Evolutionary conservation across 2,113 vertebrate species (phyloP).

Genomic region (Lanius collurio): DNA sequence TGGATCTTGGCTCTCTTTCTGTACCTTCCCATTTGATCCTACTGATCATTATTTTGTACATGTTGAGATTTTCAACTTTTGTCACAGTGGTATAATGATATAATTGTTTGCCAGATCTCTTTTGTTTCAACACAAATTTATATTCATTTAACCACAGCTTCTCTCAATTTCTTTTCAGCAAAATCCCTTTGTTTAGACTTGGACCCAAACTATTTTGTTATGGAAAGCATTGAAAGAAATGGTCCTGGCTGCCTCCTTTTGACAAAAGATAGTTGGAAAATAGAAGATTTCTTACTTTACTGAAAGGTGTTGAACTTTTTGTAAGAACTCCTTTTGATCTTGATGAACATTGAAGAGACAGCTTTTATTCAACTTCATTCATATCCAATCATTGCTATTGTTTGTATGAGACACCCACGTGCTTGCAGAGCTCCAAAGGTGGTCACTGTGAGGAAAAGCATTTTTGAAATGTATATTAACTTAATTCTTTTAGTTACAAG

Average conservation of each 20-base stretch:
- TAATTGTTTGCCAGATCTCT: background rate
- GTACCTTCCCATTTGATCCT: background rate
- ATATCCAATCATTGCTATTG: background rate
- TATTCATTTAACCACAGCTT: background rate
- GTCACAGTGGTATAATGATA: background rate
- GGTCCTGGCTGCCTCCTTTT: background rate
- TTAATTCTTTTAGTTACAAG: background rate
- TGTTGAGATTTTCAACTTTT: background rate
- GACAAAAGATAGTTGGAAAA: background rate
- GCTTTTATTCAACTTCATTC: background rate
- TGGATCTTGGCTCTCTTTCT: background rate
- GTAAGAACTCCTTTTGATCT: background rate
- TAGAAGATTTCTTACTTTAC: background rate
- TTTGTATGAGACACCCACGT: background rate
- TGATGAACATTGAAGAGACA: background rate
- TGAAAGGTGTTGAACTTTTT: background rate
- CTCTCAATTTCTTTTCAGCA: background rate
- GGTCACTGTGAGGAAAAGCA: background rate
- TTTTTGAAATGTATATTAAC: background rate
- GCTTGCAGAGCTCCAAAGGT: background rate
- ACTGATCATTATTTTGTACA: background rate
- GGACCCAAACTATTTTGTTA: background rate
- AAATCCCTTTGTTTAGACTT: background rate
- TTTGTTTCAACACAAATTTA: background rate
- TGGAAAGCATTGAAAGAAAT: background rate